Base-by-base conservation (phyloP, 2,113 vertebrate genomes). In the Sander lucioperca region DNA sequence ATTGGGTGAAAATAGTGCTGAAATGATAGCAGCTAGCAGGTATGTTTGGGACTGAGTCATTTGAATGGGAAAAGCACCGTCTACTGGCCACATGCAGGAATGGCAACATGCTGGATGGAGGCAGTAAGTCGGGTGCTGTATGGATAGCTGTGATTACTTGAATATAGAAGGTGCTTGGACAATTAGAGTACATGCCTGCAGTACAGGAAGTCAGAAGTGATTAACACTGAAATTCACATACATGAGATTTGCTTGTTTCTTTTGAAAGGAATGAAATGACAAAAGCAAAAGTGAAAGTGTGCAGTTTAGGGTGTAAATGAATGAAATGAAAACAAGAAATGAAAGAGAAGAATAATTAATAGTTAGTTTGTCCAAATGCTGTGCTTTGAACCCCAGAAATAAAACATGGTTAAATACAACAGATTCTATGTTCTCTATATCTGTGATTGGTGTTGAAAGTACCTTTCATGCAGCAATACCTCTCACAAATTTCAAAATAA, bases 11-110 rank as follows among this genome's bases (percentile, higher is more conserved):
- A 88, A 88, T 33, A 69, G 84, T 82, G 47, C 75, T 67, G 79
- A 87, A 86, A 84, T 80, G 83, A 87, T 76, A n/a, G n/a, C n/a
- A n/a, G n/a, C 43, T n/a, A 47, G 82, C 25, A 71, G 74, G 53
- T 67, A 19, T 76, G 77, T 65, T 57, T 68, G 75, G 59, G 69
- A 68, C 21, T 0, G 21, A 82, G 71, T 71, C 43, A 91, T 93
- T 83, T 86, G 87, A 93, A 91, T 90, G 94, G 81, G 84, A 79
- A 90, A 95, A 91, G 90, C 89, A 81, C 93, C 94, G 78, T 89
- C 94, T 91, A 90, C 88, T 95, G 94, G 94, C 30, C 79, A 83
- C 27, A 58, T 0, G 6, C 3, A 50, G 79, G 47, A 90, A 94
- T 1, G 82, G 74, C 93, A 94, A n/a, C 74, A 27, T 33, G 16